Evolutionary conservation across 2,113 vertebrate genomes (phyloP).

Genomic region (Helogale parvula): DNA sequence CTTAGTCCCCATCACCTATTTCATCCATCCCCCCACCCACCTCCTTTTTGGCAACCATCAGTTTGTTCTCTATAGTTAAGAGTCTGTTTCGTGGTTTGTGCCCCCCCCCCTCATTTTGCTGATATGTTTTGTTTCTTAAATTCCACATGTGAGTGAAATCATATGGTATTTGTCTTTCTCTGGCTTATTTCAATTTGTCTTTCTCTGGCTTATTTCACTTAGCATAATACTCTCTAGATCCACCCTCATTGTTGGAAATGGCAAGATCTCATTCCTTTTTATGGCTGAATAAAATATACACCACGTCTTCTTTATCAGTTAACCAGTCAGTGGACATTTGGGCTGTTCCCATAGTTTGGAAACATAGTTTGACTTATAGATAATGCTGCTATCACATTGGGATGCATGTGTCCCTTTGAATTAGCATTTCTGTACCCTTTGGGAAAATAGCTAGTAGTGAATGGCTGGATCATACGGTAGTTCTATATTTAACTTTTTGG

Average conservation of each 20-base stretch:
- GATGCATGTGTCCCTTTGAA: not conserved
- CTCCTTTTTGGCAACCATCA: not conserved
- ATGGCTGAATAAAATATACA: not conserved
- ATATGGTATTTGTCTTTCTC: not conserved
- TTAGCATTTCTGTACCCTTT: not conserved
- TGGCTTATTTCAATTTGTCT: no score
- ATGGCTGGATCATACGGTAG: not conserved
- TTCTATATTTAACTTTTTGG: not conserved
- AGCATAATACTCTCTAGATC: not conserved
- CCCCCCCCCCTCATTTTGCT: not conserved
- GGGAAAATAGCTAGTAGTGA: not conserved
- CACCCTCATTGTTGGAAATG: not conserved
- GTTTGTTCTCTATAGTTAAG: not conserved
- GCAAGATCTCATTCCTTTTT: not conserved
- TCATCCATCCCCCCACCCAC: not conserved
- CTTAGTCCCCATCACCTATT: not conserved
- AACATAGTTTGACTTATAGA: not conserved
- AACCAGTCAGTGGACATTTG: not conserved
- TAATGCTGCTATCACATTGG: not conserved
- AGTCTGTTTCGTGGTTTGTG: not conserved
- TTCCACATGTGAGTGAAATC: not conserved
- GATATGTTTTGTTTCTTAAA: not conserved
- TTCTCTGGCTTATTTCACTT: not conserved
- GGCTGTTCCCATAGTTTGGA: not conserved
- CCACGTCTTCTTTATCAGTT: not conserved